Evolutionary conservation across 2,797 vertebrate genomes (phyloP), one percentile per base, ranked within the genome.

Genomic region (Scolopax rusticola): DNA sequence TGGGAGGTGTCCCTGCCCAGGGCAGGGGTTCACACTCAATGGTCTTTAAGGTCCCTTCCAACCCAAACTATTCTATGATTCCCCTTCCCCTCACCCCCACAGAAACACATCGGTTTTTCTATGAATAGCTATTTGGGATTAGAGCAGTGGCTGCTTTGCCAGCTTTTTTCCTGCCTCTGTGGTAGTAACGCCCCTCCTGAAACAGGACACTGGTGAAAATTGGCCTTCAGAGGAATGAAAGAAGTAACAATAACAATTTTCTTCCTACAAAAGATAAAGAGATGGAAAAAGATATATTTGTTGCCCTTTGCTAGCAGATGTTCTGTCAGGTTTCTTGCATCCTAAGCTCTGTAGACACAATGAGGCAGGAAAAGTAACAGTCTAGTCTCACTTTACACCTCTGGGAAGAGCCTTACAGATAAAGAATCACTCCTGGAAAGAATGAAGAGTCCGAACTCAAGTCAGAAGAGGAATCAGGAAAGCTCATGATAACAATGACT

Each of bases 341-440:
- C 43, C 60, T 14, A 6, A 59, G 24, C 38, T 79, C 43, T 1
- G 0, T 8, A 36, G 50, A 19, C 7, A 20, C 0, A 8, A 65
- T 11, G 33, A 24, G 53, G 59, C 25, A 65, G 73, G 70, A 64
- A 5, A 76, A 75, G 27, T 5, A 9, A 45, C 18, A 21, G 65
- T 56, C 67, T 38, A 21, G 65, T 56, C 67, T 38, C 15, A 16
- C 64, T 54, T 50, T 12, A 59, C 45, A 48, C 12, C 9, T 24
- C 56, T 43, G 43, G 43, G 27, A 61, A 75, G 32, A 67, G 17
- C 30, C 43, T 47, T 67, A 38, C 21, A 27, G 57, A 30, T 23
- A 30, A 53, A 36, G 48, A 54, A 33, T 25, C 56, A 19, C 38
- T 40, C 36, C 36, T 27, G 11, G 28, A 36, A 40, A 40, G 36